Evolutionary conservation across 2,113 vertebrate species (phyloP).

Genomic region (Hyperopisus bebe): DNA sequence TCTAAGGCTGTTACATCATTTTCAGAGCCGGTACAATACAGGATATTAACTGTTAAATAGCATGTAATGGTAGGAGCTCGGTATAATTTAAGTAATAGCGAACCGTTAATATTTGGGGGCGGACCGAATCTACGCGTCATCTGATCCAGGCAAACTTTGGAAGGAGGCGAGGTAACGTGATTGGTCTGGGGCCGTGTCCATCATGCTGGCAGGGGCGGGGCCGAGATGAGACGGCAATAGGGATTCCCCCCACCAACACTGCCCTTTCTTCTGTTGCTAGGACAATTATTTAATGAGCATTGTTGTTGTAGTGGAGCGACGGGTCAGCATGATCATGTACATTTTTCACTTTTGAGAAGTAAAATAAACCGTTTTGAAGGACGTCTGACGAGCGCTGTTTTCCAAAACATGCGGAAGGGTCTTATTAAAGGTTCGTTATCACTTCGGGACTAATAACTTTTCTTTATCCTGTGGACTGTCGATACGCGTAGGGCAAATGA

Average conservation of each 20-base stretch:
- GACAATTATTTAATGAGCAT: conserved; percentile 25
- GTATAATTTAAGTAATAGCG: background rate
- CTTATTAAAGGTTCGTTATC: background rate
- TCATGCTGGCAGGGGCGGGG: conserved; percentile 33
- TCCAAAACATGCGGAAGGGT: background rate
- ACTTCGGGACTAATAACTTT: conserved; percentile 12
- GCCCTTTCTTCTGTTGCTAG: conserved; percentile 39
- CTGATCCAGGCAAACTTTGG: background rate
- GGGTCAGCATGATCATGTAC: background rate
- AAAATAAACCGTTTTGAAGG: background rate
- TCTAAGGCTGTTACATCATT: background rate
- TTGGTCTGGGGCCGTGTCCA: conserved; percentile 38
- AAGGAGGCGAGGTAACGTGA: conserved; percentile 13
- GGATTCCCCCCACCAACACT: background rate
- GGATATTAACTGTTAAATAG: background rate
- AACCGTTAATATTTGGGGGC: background rate
- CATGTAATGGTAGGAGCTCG: background rate
- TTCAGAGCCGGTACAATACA: background rate
- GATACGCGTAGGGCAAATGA: background rate
- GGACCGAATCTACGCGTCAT: background rate
- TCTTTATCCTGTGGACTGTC: background rate
- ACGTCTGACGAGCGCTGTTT: background rate
- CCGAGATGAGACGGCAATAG: background rate
- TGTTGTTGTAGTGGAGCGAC: background rate
- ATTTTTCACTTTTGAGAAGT: background rate